Percentiles rank a stretch among this genome's conserved stretches.
Conservation (phyloP, 2,113 vertebrate genomes). For the Ceyx cyanopectus region DNA sequence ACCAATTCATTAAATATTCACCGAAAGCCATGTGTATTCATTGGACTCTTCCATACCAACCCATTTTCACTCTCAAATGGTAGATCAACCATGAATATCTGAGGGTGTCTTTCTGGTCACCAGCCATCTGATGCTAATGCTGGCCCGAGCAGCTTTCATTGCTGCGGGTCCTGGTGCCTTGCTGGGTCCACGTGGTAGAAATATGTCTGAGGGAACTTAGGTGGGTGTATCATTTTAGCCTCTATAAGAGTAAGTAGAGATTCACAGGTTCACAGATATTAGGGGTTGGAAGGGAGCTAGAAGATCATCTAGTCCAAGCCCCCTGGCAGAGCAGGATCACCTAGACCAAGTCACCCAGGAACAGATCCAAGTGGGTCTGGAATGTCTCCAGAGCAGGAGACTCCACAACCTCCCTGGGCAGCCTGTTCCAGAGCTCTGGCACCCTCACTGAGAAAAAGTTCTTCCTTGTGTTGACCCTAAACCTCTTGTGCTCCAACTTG, state of each 20-base stretch:
- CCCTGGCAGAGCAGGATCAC: too few species aligned
- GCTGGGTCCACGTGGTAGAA: fast-evolving
- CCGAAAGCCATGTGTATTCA: background rate
- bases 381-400: too few species aligned
- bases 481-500: too few species aligned
- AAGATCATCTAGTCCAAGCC: too few species aligned
- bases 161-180: background rate
- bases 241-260: fast-evolving
- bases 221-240: background rate
- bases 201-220: background rate
- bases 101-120: background rate
- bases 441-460: too few species aligned
- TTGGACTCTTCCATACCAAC: background rate
- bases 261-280: too few species aligned
- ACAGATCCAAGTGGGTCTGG: too few species aligned
- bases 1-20: background rate
- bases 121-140: fast-evolving
- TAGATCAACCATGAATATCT: fast-evolving
- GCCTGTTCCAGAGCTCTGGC: too few species aligned
- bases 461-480: too few species aligned
- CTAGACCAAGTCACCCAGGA: too few species aligned
- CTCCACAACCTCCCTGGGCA: too few species aligned
- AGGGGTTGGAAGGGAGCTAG: too few species aligned
- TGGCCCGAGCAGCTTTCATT: background rate
- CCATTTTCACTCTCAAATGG: background rate